Evolutionary conservation across 2,113 vertebrate genomes (phyloP).

Genomic region (Osmerus mordax): DNA sequence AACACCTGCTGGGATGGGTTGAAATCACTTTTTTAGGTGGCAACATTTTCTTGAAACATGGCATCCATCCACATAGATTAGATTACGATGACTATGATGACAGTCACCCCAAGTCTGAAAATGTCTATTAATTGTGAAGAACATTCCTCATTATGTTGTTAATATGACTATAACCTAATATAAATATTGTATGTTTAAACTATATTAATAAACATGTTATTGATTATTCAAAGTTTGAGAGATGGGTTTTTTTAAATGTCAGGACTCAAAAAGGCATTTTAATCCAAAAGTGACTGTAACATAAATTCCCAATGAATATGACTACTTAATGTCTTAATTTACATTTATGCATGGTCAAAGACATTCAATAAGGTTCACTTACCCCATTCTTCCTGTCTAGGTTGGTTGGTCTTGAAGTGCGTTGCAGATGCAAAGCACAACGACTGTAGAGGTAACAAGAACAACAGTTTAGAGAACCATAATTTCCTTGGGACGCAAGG

Average conservation of each 20-base stretch:
- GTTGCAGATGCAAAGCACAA: slow-evolving; percentile 53
- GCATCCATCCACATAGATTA: no score
- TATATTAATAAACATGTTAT: no score
- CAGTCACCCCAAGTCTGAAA: no score
- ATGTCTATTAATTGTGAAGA: no score
- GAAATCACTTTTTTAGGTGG: no score
- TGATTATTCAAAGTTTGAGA: neutral
- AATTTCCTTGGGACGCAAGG: slow-evolving; percentile 34
- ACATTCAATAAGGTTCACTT: slow-evolving; percentile 48
- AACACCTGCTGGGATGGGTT: no score
- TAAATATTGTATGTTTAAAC: no score
- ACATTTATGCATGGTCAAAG: neutral
- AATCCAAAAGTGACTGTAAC: neutral
- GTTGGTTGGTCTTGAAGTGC: slow-evolving; percentile 41
- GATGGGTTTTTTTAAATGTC: neutral
- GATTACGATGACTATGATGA: no score
- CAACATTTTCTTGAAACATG: no score
- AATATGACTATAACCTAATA: no score
- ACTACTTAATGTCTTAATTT: neutral
- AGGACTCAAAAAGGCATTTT: neutral
- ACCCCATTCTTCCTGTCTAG: slow-evolving; percentile 71
- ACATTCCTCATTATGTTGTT: no score
- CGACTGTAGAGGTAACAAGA: slow-evolving; percentile 9
- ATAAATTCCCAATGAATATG: neutral
- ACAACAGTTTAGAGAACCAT: slow-evolving; percentile 58